Evolutionary conservation across 2,888 invertebrate genomes (phyloP).

Genomic region (Andrena fulva): DNA sequence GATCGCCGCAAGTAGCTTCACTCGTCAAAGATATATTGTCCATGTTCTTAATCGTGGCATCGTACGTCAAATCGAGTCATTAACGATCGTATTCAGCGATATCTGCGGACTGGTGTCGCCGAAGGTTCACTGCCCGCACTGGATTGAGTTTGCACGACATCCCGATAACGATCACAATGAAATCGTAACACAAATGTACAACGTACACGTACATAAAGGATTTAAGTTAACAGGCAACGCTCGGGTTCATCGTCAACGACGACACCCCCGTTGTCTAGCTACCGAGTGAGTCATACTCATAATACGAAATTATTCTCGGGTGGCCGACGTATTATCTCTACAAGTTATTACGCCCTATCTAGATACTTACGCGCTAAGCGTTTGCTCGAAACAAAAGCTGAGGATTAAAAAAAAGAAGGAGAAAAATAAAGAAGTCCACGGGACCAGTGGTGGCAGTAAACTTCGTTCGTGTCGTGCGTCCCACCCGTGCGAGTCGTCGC

Average conservation of each 20-base stretch:
- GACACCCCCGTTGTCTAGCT: slow-evolving; percentile 17
- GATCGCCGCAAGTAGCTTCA: slow-evolving; percentile 17
- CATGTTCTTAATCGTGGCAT: slow-evolving; percentile 16
- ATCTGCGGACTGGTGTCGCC: slow-evolving; percentile 26
- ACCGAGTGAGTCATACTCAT: slow-evolving; percentile 40
- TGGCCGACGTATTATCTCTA: slow-evolving; percentile 48
- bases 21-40: slow-evolving; percentile 41
- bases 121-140: slow-evolving; percentile 61
- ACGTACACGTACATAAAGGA: slow-evolving; percentile 27
- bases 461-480: slow-evolving; percentile 53
- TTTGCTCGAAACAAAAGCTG: slow-evolving; percentile 52
- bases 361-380: slow-evolving; percentile 58
- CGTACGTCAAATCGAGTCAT: slow-evolving; percentile 22
- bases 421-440: slow-evolving; percentile 21
- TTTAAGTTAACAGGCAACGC: slow-evolving; percentile 45
- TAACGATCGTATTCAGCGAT: slow-evolving; percentile 29
- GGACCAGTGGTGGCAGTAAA: slow-evolving; percentile 70
- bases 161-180: slow-evolving; percentile 51
- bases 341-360: slow-evolving; percentile 46
- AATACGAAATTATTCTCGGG: slow-evolving; percentile 53
- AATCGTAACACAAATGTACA: slow-evolving; percentile 45
- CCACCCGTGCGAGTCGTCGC: slow-evolving; percentile 35
- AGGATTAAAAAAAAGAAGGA: slow-evolving; percentile 36
- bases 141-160: slow-evolving; percentile 37
- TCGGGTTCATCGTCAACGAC: not conserved